phyloP scores from a whole-genome alignment of 1,140 invertebrate species.

The Caerostris darwini region DNA sequence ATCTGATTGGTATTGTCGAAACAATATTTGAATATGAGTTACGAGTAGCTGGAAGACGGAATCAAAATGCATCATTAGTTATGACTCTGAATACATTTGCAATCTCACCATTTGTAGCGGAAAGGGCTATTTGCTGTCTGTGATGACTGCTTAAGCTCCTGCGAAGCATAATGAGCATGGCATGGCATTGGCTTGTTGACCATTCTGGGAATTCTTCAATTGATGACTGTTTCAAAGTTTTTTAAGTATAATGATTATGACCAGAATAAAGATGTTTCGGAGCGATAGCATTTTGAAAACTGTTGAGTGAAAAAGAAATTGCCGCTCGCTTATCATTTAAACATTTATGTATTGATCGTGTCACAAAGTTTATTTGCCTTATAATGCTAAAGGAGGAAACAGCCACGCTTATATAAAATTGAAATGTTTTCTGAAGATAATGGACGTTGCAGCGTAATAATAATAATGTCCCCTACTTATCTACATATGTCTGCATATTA shows the following conservation, averaged over 20 bases:
- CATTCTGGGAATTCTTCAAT: neutral
- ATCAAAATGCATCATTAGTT: constrained; percentile 40
- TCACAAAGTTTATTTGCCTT: neutral
- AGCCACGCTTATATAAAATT: no score
- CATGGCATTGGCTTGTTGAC: constrained; percentile 6
- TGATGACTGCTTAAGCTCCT: constrained; percentile 1
- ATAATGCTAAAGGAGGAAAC: neutral
- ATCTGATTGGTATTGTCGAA: constrained; percentile 50
- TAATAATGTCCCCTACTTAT: no score
- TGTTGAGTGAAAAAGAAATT: neutral
- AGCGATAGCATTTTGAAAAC: neutral
- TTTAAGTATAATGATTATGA: constrained; percentile 33
- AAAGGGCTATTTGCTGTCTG: constrained; percentile 10
- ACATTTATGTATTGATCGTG: neutral
- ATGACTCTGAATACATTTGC: constrained; percentile 29
- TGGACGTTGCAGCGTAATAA: no score
- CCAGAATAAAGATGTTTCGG: neutral
- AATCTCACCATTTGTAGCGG: neutral
- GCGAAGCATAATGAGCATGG: neutral
- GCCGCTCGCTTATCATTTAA: neutral
- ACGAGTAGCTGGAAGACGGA: constrained; percentile 44
- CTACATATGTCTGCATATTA: no score
- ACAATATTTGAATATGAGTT: constrained; percentile 36
- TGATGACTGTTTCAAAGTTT: constrained; percentile 3
- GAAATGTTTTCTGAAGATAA: no score